These are phyloP conservation scores for Glomeris maerens DNA, from an alignment of 1,140 invertebrate species.

Conservation along the genomic window DNA sequence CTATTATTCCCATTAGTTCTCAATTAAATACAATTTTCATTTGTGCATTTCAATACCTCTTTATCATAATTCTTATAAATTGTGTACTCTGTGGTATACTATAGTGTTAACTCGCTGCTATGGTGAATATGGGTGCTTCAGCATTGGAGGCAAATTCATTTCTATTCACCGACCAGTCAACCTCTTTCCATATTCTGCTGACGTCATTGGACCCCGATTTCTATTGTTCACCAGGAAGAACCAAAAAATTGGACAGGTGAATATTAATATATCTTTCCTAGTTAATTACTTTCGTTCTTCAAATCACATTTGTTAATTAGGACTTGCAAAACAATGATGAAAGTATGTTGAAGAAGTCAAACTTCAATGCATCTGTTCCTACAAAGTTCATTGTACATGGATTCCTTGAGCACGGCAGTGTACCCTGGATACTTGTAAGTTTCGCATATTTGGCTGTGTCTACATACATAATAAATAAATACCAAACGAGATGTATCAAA, in stretches of 20 bases:
- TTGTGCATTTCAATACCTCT: neutral
- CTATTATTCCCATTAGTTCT: no score
- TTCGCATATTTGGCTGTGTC: no score
- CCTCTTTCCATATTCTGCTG: constrained; percentile 51
- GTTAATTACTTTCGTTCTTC: constrained; percentile 4
- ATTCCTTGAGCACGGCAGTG: constrained; percentile 64
- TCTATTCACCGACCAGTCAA: constrained; percentile 55
- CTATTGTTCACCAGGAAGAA: constrained; percentile 38
- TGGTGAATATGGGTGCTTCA: constrained; percentile 65
- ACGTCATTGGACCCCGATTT: constrained; percentile 37
- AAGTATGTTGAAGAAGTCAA: constrained; percentile 7
- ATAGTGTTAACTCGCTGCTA: constrained; percentile 39
- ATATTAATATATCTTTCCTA: constrained; percentile 1
- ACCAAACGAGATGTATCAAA: no score
- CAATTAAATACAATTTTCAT: neutral
- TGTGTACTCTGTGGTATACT: no score
- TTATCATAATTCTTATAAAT: no score
- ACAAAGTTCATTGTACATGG: constrained; percentile 63
- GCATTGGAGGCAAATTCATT: constrained; percentile 61
- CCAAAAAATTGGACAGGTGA: constrained; percentile 34
- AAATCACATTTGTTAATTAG: neutral
- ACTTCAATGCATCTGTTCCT: constrained; percentile 26
- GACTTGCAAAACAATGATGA: constrained; percentile 4
- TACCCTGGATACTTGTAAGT: constrained; percentile 50
- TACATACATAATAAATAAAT: no score